Evolutionary conservation across 2,888 invertebrate genomes (phyloP).

Genomic region (Cataglyphis rosenhaueri): DNA sequence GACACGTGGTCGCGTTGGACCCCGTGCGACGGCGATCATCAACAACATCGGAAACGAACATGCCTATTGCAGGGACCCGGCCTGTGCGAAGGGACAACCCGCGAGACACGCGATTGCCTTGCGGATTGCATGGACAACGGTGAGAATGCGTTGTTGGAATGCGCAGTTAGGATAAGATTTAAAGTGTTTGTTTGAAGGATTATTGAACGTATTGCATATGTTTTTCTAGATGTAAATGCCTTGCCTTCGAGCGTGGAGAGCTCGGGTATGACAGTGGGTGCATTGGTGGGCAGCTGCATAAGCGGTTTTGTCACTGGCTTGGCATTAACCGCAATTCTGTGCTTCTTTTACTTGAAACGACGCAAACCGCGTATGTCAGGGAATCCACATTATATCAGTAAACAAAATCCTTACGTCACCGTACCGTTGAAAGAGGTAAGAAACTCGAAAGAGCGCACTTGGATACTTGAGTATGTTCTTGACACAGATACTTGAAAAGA

Average conservation of each 20-base stretch:
- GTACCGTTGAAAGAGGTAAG: conserved; percentile 93
- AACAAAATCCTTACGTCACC: conserved; percentile 94
- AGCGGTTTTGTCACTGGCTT: conserved; percentile 85
- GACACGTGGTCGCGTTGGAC: conserved; percentile 92
- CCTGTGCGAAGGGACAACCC: conserved; percentile 90
- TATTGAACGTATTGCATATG: neutral
- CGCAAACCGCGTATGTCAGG: conserved; percentile 89
- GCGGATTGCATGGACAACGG: conserved; percentile 82
- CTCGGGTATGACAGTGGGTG: conserved; percentile 86
- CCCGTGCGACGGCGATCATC: conserved; percentile 88
- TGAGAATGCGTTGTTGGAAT: conserved; percentile 75
- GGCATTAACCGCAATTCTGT: conserved; percentile 84
- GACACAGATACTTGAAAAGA: neutral
- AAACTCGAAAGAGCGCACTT: neutral
- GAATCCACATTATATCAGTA: conserved; percentile 93
- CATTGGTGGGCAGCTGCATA: conserved; percentile 85
- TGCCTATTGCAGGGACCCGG: conserved; percentile 88
- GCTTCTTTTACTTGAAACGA: conserved; percentile 86
- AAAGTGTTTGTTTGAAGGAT: neutral
- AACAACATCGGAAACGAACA: conserved; percentile 90
- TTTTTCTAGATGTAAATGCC: conserved; percentile 67
- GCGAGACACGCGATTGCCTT: conserved; percentile 90
- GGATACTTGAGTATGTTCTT: conserved; percentile 20
- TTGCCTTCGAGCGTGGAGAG: conserved; percentile 72
- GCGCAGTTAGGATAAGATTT: neutral